Percentiles rank a stretch among this genome's conserved stretches.
These are phyloP conservation scores for Scalopus aquaticus DNA, from an alignment of 2,113 vertebrate genomes.

Conservation along the genomic window DNA sequence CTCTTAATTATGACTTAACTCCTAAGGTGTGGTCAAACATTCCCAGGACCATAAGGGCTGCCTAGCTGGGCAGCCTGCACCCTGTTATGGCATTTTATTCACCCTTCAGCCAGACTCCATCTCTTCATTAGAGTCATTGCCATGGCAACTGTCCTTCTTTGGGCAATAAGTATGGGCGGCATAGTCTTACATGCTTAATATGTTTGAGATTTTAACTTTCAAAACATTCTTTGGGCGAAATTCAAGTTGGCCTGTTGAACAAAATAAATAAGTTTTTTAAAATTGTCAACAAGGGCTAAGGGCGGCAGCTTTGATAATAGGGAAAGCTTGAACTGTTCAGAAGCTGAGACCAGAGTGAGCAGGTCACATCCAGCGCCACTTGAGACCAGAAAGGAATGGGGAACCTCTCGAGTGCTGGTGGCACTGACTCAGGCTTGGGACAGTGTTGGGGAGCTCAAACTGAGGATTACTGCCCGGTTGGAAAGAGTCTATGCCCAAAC, in stretches of 20 bases:
- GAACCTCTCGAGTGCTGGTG: neutral
- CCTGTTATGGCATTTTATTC: neutral
- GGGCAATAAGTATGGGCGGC: neutral
- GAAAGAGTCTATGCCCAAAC: neutral
- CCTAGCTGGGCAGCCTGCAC: neutral
- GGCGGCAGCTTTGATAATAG: conserved; percentile 61
- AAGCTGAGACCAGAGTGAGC: conserved; percentile 9
- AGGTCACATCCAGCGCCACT: conserved; percentile 32
- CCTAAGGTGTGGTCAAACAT: conserved; percentile 55
- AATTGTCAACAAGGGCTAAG: conserved; percentile 33
- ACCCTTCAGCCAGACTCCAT: neutral
- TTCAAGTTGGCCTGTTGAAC: conserved; percentile 63
- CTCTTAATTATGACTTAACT: conserved; percentile 29
- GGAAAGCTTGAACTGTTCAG: neutral
- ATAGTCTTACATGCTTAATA: neutral
- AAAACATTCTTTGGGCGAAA: conserved; percentile 55
- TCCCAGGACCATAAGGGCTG: neutral
- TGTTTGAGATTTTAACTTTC: conserved; percentile 53
- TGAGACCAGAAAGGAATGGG: conserved; percentile 48
- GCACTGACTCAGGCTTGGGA: neutral
- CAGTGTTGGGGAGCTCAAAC: neutral
- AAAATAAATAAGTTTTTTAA: conserved; percentile 71
- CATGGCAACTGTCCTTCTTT: neutral
- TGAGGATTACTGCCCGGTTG: neutral
- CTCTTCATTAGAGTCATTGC: conserved; percentile 10